Evolutionary conservation across 2,797 vertebrate genomes (phyloP), one percentile per base, ranked within the genome.

Genomic region (Lutjanus campechanus): DNA sequence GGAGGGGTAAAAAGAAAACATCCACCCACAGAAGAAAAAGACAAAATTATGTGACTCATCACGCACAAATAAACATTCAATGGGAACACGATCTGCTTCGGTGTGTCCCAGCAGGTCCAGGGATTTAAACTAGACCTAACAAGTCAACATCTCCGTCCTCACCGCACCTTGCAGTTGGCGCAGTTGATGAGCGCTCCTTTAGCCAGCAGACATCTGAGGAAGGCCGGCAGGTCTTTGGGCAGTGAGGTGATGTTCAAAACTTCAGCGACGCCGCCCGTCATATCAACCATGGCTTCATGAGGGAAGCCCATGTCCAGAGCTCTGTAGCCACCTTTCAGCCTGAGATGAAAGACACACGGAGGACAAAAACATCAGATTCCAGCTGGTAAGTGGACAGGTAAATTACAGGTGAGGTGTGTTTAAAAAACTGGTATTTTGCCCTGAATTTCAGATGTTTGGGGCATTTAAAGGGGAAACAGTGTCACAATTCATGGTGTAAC

Each of bases 261-360:
- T 81, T 96, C 95, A 0, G 95, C 74, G 25, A 96, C 85, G 0
- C 96, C 96, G 0, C 96, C 96, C 0, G 95, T 96, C 95, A 96
- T 94, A 61, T 96, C 96, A 7, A 95, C 94, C 95, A 96, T 94
- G 43, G 96, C 96, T 84, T 96, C 96, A 0, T 96, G 95, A 69
- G 96, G 95, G 58, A 90, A 93, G n/a, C 96, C 96, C 94, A 96
- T 89, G 64, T 95, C 92, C 75, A 96, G 91, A 58, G 95, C 92
- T 68, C 79, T 84, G 87, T 96, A 96, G 51, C 96, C 96, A 0
- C 96, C 96, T 60, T 96, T 96, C 67, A 96, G 16, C 83, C 96
- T 96, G 84, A 1, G 25, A 79, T 11, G 47, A 29, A 7, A 55
- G 9, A 47, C 11, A 44, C 43, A 47, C 11, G 5, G 22, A 41